Percentiles rank a stretch among this genome's conserved stretches.
phyloP scores from a whole-genome alignment of 2,113 vertebrate genomes.

The Chamaetylas fuelleborni region DNA sequence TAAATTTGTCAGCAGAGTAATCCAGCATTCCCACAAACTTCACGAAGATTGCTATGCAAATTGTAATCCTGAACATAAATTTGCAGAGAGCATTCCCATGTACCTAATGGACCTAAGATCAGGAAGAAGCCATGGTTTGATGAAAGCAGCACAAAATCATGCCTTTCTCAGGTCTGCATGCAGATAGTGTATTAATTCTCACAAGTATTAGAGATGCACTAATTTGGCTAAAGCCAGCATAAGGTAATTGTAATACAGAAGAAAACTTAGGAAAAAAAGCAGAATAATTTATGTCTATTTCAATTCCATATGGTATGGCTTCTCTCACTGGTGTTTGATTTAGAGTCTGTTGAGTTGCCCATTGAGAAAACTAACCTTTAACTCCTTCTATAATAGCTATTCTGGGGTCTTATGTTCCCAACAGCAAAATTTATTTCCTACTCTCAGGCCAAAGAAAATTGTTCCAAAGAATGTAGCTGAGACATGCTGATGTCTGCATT shows the following conservation, averaged over 20 bases:
- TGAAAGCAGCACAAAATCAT: neutral
- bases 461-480: neutral
- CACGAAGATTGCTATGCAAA: neutral
- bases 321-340: slow-evolving; percentile 14
- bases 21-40: neutral
- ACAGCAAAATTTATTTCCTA: slow-evolving; percentile 12
- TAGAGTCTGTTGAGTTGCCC: neutral
- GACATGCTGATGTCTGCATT: neutral
- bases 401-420: neutral
- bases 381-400: slow-evolving; percentile 2
- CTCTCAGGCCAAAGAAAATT: neutral
- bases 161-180: neutral
- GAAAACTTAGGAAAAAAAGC: neutral
- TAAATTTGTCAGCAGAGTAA: neutral
- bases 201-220: neutral
- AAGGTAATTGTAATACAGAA: neutral
- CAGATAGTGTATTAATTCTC: neutral
- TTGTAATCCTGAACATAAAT: neutral
- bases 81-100: neutral
- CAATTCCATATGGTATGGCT: neutral
- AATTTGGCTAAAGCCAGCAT: neutral
- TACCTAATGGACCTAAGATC: neutral
- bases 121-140: neutral
- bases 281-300: neutral
- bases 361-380: slow-evolving; percentile 22